These are phyloP conservation scores for Cichlasoma orientale DNA, from an alignment of 2,797 vertebrate genomes.

Conservation along the genomic window DNA sequence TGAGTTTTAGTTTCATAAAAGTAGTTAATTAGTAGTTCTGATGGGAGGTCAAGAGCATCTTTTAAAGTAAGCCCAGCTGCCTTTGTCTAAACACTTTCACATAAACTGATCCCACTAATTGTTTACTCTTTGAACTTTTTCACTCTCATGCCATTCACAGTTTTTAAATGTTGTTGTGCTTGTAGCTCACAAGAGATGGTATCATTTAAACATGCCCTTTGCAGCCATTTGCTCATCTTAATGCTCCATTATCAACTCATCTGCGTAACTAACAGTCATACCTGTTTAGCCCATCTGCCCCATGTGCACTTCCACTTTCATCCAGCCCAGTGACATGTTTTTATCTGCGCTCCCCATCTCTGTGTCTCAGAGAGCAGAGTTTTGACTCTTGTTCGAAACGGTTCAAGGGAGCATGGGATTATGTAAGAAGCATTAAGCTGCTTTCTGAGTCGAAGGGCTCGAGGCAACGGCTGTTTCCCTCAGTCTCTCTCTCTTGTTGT, in stretches of 20 bases:
- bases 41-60: neutral
- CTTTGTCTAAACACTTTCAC: neutral
- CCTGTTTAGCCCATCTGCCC: neutral
- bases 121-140: neutral
- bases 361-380: slow-evolving; percentile 8
- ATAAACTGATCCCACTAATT: neutral
- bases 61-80: neutral
- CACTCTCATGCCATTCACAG: neutral
- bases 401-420: slow-evolving; percentile 58
- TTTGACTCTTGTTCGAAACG: slow-evolving; percentile 49
- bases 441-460: slow-evolving; percentile 63
- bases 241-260: neutral
- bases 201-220: neutral
- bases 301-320: neutral
- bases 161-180: neutral
- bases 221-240: neutral
- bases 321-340: neutral
- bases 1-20: neutral
- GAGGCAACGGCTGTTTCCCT: slow-evolving; percentile 48
- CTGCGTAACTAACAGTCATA: neutral
- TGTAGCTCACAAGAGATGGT: neutral
- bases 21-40: neutral
- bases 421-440: slow-evolving; percentile 75
- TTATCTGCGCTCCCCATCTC: slow-evolving; percentile 11
- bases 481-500: slow-evolving; percentile 18